Conservation (phyloP, 2,113 vertebrate genomes). For the Callorhinus ursinus region DNA sequence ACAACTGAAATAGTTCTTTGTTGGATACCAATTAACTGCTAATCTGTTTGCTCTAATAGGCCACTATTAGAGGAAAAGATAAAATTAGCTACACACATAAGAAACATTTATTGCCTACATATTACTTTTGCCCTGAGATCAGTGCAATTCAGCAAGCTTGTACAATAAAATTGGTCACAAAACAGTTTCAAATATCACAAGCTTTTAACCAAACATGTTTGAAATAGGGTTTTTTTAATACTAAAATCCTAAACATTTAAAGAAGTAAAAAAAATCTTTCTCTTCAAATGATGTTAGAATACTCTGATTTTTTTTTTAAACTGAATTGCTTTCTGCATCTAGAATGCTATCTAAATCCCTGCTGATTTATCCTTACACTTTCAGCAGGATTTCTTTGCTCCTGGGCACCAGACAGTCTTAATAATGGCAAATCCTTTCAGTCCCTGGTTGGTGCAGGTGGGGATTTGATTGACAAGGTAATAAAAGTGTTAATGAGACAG, state of each 20-base stretch:
- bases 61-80: slow-evolving; percentile 76
- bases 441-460: slow-evolving; percentile 81
- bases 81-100: slow-evolving; percentile 73
- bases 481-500: slow-evolving; percentile 89
- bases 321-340: slow-evolving; percentile 76
- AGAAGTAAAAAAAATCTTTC: slow-evolving; percentile 58
- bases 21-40: slow-evolving; percentile 74
- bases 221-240: slow-evolving; percentile 14
- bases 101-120: slow-evolving; percentile 68
- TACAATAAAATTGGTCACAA: slow-evolving; percentile 48
- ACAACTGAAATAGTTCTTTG: slow-evolving; percentile 62
- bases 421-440: slow-evolving; percentile 88
- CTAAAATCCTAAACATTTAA: slow-evolving; percentile 52
- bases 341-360: slow-evolving; percentile 79
- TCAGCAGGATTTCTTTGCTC: slow-evolving; percentile 81
- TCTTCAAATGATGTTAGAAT: slow-evolving; percentile 60
- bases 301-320: slow-evolving; percentile 17
- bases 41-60: slow-evolving; percentile 73
- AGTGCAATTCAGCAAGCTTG: slow-evolving; percentile 65
- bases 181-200: slow-evolving; percentile 56
- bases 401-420: slow-evolving; percentile 85
- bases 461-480: slow-evolving; percentile 88
- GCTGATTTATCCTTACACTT: slow-evolving; percentile 76
- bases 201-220: slow-evolving; percentile 32
- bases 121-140: slow-evolving; percentile 71